Evolutionary conservation across 2,113 vertebrate species (phyloP), one percentile per base, ranked within the genome.

Genomic region (Sylvia atricapilla): DNA sequence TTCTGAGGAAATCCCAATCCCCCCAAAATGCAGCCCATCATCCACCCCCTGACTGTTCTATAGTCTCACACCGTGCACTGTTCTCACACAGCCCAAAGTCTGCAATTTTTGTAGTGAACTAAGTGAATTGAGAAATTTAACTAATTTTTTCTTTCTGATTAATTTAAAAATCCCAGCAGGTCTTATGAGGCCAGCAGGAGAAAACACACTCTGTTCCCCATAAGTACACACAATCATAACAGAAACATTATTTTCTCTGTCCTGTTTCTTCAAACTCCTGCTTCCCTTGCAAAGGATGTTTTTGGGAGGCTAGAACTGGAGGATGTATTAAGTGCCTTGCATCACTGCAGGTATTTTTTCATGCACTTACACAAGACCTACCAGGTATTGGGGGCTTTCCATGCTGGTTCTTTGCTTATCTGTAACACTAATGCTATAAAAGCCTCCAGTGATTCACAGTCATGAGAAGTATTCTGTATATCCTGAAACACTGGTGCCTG

Each of bases 1-100:
- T 91, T 94, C 73, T 73, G 77, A 66, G 37, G n/a, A 93, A 91
- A 95, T 84, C 85, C 82, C 77, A 87, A 47, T 79, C 55, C 68
- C 67, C 89, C 33, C 59, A 64, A 87, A 95, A 85, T 8, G 14
- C 84, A 91, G 53, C 67, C 68, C 41, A 53, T 64, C 49, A 73
- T 58, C 79, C 43, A 63, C 18, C 72, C 62, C 20, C 83, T n/a
- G 55, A 27, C 49, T 46, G 60, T 87, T 89, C 55, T 24, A 2
- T 23, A 58, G 72, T n/a, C 46, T 80, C 33, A 47, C 23, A 59
- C 11, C 19, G 13, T 10, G 60, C n/a, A 37, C 60, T 1, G 0
- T 75, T 90, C 69, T 60, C 52, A 58, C 23, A 43, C 11, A 67
- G 69, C 31, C 56, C 60, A 74, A 93, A 94, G 37, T 43, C 68